Evolutionary conservation across 2,797 vertebrate genomes (phyloP), one percentile per base, ranked within the genome.

Genomic region (Falco peregrinus): DNA sequence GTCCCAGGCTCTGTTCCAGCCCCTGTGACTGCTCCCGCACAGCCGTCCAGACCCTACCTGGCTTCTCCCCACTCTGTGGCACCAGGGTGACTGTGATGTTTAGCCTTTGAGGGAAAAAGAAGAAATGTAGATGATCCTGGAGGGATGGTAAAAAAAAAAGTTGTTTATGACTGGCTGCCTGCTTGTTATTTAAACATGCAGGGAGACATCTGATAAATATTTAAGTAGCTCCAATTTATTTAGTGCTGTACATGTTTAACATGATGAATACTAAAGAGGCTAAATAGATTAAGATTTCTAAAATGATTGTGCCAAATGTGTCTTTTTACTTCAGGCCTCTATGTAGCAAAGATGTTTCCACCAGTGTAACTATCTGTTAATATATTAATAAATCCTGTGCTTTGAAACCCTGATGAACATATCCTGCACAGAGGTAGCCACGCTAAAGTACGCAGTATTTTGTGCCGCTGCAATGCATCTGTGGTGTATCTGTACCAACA

Each of bases 141-240:
- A 93, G 45, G 45, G 65, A 73, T 53, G 50, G 43, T 65, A 16
- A 41, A 79, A 71, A 76, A 48, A 60, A 22, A 8, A 14, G 61
- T 47, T 92, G 73, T 86, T 85, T 93, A 78, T 65, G 82, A 85
- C 76, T 63, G 61, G 33, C 69, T 90, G 93, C 57, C 61, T 88
- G 69, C 74, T 91, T 96, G 73, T 65, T 89, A 4, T 93, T 95
- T 93, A 94, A 94, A 75, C 81, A 91, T 54, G n/a, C 84, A 91
- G 70, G 35, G 84, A 96, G 82, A 96, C 41, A 50, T 56, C 92
- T 92, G 92, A 96, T 97, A 96, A 97, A 97, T 97, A 97, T 96
- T 97, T 96, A 88, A 96, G 73, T 37, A 86, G 69, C 69, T 91
- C 67, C 92, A 84, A 95, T 95, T 96, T 92, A 96, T 96, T 93